Conservation (phyloP, 2,797 vertebrate species). For the Atherinosoma microstoma region DNA sequence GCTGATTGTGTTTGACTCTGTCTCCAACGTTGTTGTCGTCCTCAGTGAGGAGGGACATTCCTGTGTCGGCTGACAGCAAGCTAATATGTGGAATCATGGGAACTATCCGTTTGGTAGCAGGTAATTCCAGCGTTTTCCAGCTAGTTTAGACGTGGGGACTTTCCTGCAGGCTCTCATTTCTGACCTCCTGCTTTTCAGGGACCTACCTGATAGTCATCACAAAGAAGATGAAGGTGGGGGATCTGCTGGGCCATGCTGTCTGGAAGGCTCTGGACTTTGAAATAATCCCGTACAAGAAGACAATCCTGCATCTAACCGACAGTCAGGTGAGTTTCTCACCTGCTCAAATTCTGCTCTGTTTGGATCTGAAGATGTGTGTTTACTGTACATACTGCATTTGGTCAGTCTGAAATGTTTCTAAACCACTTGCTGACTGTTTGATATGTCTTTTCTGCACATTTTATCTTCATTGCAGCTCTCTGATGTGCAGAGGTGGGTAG, state of each 20-base stretch:
- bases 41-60: constrained; percentile 92
- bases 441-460: no score
- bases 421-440: no score
- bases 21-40: constrained; percentile 29
- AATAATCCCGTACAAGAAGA: constrained; percentile 95
- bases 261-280: constrained; percentile 96
- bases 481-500: no score
- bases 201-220: constrained; percentile 95
- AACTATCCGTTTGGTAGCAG: constrained; percentile 93
- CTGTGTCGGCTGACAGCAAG: constrained; percentile 89
- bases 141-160: not conserved
- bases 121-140: constrained; percentile 71
- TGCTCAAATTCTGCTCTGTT: no score
- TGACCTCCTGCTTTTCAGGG: constrained; percentile 73
- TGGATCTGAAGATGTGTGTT: no score
- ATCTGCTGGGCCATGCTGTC: constrained; percentile 90
- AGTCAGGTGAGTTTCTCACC: constrained; percentile 84
- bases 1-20: not conserved
- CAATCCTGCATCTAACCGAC: constrained; percentile 95
- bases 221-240: constrained; percentile 95
- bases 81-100: constrained; percentile 93
- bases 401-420: no score
- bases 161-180: not conserved
- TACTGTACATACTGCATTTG: no score
- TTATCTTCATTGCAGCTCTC: no score